Base-by-base conservation (phyloP, 1,140 invertebrate genomes). In the Drosophila ohnishii region DNA sequence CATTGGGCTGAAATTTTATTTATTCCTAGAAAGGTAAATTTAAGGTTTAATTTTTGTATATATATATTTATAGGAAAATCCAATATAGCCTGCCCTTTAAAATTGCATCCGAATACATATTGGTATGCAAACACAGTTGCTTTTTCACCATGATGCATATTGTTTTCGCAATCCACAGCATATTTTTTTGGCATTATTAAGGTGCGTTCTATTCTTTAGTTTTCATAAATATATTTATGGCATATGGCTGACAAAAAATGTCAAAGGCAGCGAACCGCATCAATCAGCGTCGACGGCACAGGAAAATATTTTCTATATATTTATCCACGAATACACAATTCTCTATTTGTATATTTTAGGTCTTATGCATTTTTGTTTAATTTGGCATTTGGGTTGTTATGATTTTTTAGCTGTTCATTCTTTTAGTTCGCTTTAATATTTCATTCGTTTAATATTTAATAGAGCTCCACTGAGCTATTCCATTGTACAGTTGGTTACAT, bases 351-450 rank as follows among this genome's bases (percentile, higher is more conserved):
- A 13, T 67, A n/a, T 50, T 67, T 65, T 62, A 58, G 65, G 61
- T 87, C 60, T 61, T 83, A 78, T 71, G 50, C 57, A 71, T 37
- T 78, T 78, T 78, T 81, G 75, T 86, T 86, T 87, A 85, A 86
- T 86, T 86, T 82, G 48, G 75, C 57, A 69, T 75, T 69, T 73
- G 62, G 67, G 56, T 79, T 86, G 75, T 56, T 69, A 72, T 86
- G 78, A 87, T 83, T 82, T 70, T 86, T 87, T 76, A 45, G 63
- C 53, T 39, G 61, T 22, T 42, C 53, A 71, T 51, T 65, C 65
- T 67, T 83, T 82, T 83, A 79, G 83, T 71, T 87, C 73, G 73
- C 30, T 77, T 87, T 67, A 88, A 87, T 88, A 88, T 74, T 87
- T 80, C 58, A 87, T 80, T 57, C 72, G 37, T 71, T 87, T 65